These are phyloP conservation scores for Ditylenchus weischeri DNA, from an alignment of 2,888 invertebrate genomes.

Conservation along the genomic window DNA sequence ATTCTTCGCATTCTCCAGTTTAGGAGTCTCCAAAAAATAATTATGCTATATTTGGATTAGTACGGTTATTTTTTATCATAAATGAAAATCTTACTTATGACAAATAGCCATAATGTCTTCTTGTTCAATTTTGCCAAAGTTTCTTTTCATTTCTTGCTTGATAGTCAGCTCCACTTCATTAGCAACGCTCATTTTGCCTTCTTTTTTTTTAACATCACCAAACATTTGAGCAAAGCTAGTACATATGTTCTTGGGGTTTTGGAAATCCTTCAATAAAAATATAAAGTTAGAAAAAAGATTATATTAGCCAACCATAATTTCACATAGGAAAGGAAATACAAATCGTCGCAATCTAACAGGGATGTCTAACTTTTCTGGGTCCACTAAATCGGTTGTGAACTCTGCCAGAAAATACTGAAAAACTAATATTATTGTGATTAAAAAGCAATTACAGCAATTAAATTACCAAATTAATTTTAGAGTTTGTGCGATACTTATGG, in stretches of 20 bases:
- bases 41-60: too few relatives aligned
- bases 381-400: constrained; percentile 28
- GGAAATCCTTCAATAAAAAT: background rate
- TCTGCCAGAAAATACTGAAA: constrained; percentile 36
- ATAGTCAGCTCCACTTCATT: background rate
- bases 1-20: too few relatives aligned
- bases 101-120: constrained; percentile 13
- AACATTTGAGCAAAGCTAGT: constrained; percentile 14
- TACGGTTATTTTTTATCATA: too few relatives aligned
- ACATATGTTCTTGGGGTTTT: constrained; percentile 21
- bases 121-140: constrained; percentile 1
- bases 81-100: constrained; percentile 11
- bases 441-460: too few relatives aligned
- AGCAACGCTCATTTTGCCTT: background rate
- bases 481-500: too few relatives aligned
- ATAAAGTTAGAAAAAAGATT: background rate
- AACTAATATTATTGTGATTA: too few relatives aligned
- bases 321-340: constrained; percentile 28
- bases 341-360: constrained; percentile 28
- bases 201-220: background rate
- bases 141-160: background rate
- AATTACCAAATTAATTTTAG: too few relatives aligned
- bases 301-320: constrained; percentile 12
- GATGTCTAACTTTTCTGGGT: constrained; percentile 22
- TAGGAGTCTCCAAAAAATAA: too few relatives aligned